These are phyloP conservation scores for Sarcophaga rosellei DNA, from an alignment of 2,888 invertebrate genomes.

Conservation along the genomic window DNA sequence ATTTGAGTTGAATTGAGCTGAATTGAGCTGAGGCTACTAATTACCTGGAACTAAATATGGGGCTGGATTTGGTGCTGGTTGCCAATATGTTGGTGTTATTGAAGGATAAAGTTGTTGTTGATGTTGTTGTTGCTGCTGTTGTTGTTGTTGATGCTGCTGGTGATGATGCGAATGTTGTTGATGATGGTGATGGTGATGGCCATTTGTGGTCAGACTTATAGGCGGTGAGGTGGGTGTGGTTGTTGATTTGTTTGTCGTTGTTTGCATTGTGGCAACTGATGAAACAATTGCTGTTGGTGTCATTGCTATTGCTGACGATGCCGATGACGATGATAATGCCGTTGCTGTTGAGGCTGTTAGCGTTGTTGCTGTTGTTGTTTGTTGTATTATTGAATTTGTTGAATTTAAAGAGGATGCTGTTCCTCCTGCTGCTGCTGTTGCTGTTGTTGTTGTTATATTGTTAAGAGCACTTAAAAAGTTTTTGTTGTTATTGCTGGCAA, in stretches of 20 bases:
- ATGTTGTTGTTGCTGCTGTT: slow-evolving; percentile 67
- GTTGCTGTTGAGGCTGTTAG: slow-evolving; percentile 48
- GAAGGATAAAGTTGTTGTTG: slow-evolving; percentile 85
- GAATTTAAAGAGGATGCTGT: slow-evolving; percentile 53
- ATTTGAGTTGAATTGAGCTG: background rate
- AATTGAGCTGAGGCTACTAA: slow-evolving; percentile 72
- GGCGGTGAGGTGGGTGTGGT: slow-evolving; percentile 69
- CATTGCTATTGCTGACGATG: slow-evolving; percentile 44
- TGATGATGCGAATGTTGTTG: slow-evolving; percentile 58
- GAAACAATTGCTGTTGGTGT: slow-evolving; percentile 53
- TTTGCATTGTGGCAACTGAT: slow-evolving; percentile 63
- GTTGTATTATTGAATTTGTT: slow-evolving; percentile 65
- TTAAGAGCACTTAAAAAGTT: slow-evolving; percentile 23
- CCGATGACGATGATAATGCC: slow-evolving; percentile 50
- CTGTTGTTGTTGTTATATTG: slow-evolving; percentile 50
- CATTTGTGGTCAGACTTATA: slow-evolving; percentile 67
- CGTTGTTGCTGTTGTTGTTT: slow-evolving; percentile 62
- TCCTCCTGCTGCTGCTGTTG: slow-evolving; percentile 58
- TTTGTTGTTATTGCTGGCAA: slow-evolving; percentile 47
- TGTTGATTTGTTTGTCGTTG: slow-evolving; percentile 66
- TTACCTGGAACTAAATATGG: slow-evolving; percentile 93
- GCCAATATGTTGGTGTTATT: slow-evolving; percentile 92
- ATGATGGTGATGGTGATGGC: slow-evolving; percentile 61
- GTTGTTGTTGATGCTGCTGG: slow-evolving; percentile 48
- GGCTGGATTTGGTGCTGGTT: slow-evolving; percentile 89